Evolutionary conservation across 1,140 invertebrate genomes (phyloP), one percentile per base, ranked within the genome.

Genomic region (Leptoteleia sp.): DNA sequence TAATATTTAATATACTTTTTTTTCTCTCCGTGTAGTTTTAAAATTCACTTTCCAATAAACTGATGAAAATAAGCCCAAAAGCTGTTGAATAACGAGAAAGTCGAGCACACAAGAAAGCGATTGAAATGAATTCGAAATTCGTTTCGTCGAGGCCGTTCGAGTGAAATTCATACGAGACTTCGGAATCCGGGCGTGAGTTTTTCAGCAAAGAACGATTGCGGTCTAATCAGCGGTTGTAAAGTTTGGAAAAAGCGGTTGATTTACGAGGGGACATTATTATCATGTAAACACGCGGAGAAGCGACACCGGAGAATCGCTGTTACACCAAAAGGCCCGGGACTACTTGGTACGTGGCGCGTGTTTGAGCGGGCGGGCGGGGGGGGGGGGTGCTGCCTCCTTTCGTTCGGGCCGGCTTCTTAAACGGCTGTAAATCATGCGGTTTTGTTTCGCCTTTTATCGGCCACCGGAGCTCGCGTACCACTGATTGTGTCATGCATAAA

Each of bases 401-500:
- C 52, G 47, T 68, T 82, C 59, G 61, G 43, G 27, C 27, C 48
- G 52, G 59, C 17, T 68, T 77, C 47, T 82, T 76, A 78, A 82
- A 79, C 52, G 77, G 78, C 67, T 31, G 76, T 84, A 82, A 81
- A 84, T 84, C 81, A 82, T 59, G 33, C 55, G 50, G 73, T 78
- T 83, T 83, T 77, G 70, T 82, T 82, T 79, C 57, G 50, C 70
- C 64, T 81, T 81, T 80, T 81, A 78, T 79, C 54, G 57, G 80
- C 59, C 77, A 76, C 75, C 59, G n/a, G 70, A 65, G 73, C 68
- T 70, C 48, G 67, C 54, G 61, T 64, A 76, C 80, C 80, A 38
- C 76, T 87, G 84, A 88, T 87, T 84, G 85, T 87, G 85, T 81
- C 82, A 88, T 88, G 86, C 87, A 88, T 87, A 87, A 88, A 87